These are phyloP conservation scores for Dicrostonyx torquatus DNA, from an alignment of 2,797 vertebrate species.

Conservation along the genomic window DNA sequence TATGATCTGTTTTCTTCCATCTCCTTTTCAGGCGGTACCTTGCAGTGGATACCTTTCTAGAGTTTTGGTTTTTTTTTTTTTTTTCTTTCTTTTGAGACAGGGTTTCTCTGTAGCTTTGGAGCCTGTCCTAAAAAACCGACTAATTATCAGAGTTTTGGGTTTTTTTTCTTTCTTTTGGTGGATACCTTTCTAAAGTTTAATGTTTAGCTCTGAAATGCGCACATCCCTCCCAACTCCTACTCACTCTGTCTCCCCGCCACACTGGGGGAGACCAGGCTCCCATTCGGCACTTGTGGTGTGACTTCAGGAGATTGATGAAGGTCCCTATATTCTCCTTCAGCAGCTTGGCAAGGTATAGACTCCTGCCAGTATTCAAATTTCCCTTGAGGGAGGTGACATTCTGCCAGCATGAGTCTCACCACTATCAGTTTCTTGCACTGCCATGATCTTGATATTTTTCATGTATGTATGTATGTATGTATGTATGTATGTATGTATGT, in stretches of 20 bases:
- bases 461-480: neutral
- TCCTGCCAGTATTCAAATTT: conserved; percentile 25
- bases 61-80: too few species aligned
- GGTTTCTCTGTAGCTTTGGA: too few species aligned
- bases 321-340: neutral
- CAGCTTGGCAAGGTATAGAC: neutral
- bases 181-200: neutral
- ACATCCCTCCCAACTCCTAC: neutral
- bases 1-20: neutral
- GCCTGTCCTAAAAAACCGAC: too few species aligned
- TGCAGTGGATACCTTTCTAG: neutral
- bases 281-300: neutral
- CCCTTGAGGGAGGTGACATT: neutral
- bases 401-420: neutral
- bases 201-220: conserved; percentile 7
- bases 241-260: neutral
- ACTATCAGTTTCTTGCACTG: neutral
- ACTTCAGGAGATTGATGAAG: conserved; percentile 3
- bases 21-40: neutral
- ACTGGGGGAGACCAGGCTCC: neutral
- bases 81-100: too few species aligned
- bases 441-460: neutral
- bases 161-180: too few species aligned
- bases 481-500: neutral
- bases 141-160: too few species aligned